Evolutionary conservation across 35 echinoderm and acorn worm genomes (phyloP), one percentile per base, ranked within the genome.

Genomic region (Acanthaster planci): DNA sequence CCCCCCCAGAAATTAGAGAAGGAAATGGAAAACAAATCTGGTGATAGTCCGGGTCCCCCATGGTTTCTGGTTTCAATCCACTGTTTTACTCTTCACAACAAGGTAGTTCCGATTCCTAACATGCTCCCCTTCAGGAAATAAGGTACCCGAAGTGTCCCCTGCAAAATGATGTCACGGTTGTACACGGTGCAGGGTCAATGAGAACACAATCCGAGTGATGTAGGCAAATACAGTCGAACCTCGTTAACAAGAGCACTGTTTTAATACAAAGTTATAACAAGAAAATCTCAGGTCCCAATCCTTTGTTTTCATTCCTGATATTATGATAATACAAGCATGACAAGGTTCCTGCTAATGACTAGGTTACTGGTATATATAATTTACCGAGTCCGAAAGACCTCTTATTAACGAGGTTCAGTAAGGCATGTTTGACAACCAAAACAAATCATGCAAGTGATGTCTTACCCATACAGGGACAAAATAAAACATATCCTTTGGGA

Each of bases 401-500:
- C 31, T 82, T 83, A 82, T 42, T 15, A 22, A 0, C 2, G 37
- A 5, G 6, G 21, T 53, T 36, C 8, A 23, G 38, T 29, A 32
- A 51, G 21, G 42, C 6, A 35, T 23, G 26, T 5, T 40, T 18
- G 58, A 38, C 35, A 81, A 37, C 10, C 7, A 18, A 34, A 15
- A 56, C 32, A 19, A 56, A 10, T 78, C 23, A 55, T 22, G 38
- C 5, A 30, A 50, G 9, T 55, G 8, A 52, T 56, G 32, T 38
- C 22, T 84, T 90, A 97, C 94, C 94, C 94, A 97, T 97, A 84
- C 94, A 97, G 15, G 94, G 94, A 80, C 94, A 97, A 51, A 92
- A 97, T 57, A 92, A 82, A n/a, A 97, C 36, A 53, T 92, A 92
- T 34, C 90, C 90, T 35, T 75, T 86, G 6, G 78, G 67, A 78